Evolutionary conservation across 2,888 invertebrate species (phyloP), one percentile per base, ranked within the genome.

Genomic region (Agapetus fuscipes): DNA sequence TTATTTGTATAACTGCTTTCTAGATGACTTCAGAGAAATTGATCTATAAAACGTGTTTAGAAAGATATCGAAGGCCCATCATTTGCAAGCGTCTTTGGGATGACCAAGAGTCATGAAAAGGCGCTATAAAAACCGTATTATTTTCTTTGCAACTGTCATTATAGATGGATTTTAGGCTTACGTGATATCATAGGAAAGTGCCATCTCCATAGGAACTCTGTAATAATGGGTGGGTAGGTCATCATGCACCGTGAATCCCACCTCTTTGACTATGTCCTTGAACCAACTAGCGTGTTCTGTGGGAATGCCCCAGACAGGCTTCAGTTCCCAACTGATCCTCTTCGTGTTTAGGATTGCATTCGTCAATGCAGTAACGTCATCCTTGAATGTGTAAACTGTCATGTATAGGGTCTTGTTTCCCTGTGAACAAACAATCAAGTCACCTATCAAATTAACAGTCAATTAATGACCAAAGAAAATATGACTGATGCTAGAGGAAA

Each of bases 271-370:
- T 13, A 52, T 52, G 36, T 50, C 50, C 12, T 48, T 32, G 11
- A 55, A 43, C 36, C 40, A 49, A 11, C 48, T 34, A 13, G 46
- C 37, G 30, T 50, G 46, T 26, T 47, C 48, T 9, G 45, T 45
- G 30, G 55, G 54, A 16, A 55, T 44, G 3, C 52, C 53, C 17
- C 50, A 48, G 20, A 55, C 52, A 20, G 51, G 43, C 32, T 34
- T 38, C 7, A 38, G 39, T 2, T 20, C 13, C 54, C 56, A 59
- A 35, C 56, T 48, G 20, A 60, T 51, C 16, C 42, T 37, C 36
- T 51, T 51, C 2, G 58, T 54, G 37, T 51, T 47, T 16, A 41
- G 43, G 16, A 60, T 20, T 15, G 43, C 46, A 1, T 24, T 4
- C 20, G 15, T 34, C 14, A 46, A 12, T 14, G 30, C 30, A n/a